These are phyloP conservation scores for Chrysocyon brachyurus DNA, from an alignment of 2,797 vertebrate species.

Conservation along the genomic window DNA sequence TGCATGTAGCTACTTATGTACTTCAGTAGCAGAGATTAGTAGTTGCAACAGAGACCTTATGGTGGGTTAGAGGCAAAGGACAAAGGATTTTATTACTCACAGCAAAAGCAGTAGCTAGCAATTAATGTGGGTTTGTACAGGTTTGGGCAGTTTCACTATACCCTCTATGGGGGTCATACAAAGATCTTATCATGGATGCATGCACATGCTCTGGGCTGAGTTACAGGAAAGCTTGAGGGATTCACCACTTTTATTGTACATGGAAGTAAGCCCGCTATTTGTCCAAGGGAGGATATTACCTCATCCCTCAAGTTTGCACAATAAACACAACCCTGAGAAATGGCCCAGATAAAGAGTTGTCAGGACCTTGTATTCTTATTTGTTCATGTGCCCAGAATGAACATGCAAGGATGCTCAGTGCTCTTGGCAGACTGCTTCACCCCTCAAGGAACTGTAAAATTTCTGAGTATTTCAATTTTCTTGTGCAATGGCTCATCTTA, in stretches of 20 bases:
- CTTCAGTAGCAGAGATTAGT: background rate
- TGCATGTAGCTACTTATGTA: background rate
- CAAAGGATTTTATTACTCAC: constrained; percentile 51
- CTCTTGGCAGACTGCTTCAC: background rate
- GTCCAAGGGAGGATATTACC: constrained; percentile 62
- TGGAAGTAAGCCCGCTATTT: constrained; percentile 48
- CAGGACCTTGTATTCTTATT: background rate
- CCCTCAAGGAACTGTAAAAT: background rate
- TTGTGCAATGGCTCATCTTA: background rate
- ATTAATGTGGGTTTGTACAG: constrained; percentile 25
- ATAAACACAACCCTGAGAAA: constrained; percentile 48
- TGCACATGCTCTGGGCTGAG: background rate
- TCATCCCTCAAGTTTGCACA: constrained; percentile 31
- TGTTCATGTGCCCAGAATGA: background rate
- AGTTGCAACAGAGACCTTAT: background rate
- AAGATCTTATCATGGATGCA: background rate
- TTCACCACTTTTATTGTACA: background rate
- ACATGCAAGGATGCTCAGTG: background rate
- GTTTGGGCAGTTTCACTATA: background rate
- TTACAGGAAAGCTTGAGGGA: background rate
- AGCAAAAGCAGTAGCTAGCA: constrained; percentile 43
- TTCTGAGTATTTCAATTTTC: background rate
- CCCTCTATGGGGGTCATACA: background rate
- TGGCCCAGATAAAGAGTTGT: background rate
- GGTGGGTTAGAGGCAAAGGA: constrained; percentile 53